These are phyloP conservation scores for Limnephilus auricula DNA, from an alignment of 2,888 invertebrate species.

Conservation along the genomic window DNA sequence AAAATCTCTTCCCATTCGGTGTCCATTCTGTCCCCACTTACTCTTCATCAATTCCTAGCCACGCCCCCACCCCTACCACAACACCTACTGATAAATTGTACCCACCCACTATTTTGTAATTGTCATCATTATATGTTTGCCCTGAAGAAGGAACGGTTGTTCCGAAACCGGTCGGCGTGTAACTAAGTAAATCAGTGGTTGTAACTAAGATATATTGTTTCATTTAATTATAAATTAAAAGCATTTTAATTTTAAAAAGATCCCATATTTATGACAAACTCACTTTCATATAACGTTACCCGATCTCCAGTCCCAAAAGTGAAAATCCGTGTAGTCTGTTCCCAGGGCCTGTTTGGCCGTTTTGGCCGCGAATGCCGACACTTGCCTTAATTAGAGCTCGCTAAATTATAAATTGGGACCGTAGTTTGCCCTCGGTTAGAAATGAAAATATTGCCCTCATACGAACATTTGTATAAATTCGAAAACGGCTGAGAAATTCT, in stretches of 20 bases:
- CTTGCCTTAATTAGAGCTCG: conserved; percentile 52
- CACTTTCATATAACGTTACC: background rate
- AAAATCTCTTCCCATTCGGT: too few relatives aligned
- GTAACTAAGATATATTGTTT: too few relatives aligned
- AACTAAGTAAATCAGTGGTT: too few relatives aligned
- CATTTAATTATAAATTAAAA: too few relatives aligned
- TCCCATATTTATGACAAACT: background rate
- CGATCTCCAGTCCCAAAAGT: background rate
- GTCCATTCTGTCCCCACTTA: too few relatives aligned
- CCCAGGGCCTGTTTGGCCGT: conserved; percentile 10
- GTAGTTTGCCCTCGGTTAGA: conserved; percentile 31
- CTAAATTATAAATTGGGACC: conserved; percentile 49
- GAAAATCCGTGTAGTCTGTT: background rate
- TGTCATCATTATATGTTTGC: too few relatives aligned
- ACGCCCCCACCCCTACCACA: too few relatives aligned
- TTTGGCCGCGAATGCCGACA: conserved; percentile 41
- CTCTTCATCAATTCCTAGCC: too few relatives aligned
- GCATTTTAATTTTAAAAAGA: background rate
- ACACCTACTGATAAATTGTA: too few relatives aligned
- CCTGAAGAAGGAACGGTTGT: too few relatives aligned
- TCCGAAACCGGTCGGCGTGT: too few relatives aligned
- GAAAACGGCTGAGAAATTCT: conserved; percentile 18
- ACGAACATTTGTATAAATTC: conserved; percentile 34
- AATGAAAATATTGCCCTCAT: conserved; percentile 47
- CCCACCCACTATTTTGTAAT: too few relatives aligned